phyloP scores from a whole-genome alignment of 2,888 invertebrate species.

The Mimumesa dahlbomi region DNA sequence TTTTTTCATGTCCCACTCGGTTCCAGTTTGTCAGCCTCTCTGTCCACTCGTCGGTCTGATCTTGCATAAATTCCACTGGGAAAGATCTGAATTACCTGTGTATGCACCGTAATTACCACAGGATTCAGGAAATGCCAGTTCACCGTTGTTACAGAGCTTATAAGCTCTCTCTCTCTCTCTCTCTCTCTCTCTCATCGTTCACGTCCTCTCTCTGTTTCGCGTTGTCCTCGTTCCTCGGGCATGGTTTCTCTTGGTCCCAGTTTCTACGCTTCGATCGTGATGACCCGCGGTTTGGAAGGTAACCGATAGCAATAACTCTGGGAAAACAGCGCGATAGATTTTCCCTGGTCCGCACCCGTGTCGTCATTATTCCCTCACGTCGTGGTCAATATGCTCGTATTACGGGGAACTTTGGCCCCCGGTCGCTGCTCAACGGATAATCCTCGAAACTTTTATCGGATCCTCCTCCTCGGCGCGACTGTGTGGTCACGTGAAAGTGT shows the following conservation, averaged over 20 bases:
- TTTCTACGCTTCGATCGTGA: slow-evolving; percentile 33
- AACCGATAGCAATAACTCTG: slow-evolving; percentile 56
- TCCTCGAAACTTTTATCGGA: slow-evolving; percentile 68
- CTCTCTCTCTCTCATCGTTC: too few relatives aligned
- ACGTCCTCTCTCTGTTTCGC: too few relatives aligned
- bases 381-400: slow-evolving; percentile 68
- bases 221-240: too few relatives aligned
- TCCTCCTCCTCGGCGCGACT: slow-evolving; percentile 47
- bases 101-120: slow-evolving; percentile 59
- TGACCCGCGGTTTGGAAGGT: slow-evolving; percentile 49
- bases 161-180: slow-evolving; percentile 20
- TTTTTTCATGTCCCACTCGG: slow-evolving; percentile 21
- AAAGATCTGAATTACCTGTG: slow-evolving; percentile 54
- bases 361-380: slow-evolving; percentile 68
- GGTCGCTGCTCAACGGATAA: slow-evolving; percentile 53
- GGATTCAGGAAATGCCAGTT: slow-evolving; percentile 44
- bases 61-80: slow-evolving; percentile 45
- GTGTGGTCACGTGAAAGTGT: slow-evolving; percentile 38
- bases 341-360: slow-evolving; percentile 44
- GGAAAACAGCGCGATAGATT: slow-evolving; percentile 51
- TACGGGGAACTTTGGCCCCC: slow-evolving; percentile 57
- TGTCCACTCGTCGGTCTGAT: background rate
- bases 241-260: background rate
- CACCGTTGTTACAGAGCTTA: slow-evolving; percentile 38
- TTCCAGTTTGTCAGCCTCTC: slow-evolving; percentile 3